Evolutionary conservation across 1,140 invertebrate species (phyloP).

Genomic region (Trichonephila clavata): DNA sequence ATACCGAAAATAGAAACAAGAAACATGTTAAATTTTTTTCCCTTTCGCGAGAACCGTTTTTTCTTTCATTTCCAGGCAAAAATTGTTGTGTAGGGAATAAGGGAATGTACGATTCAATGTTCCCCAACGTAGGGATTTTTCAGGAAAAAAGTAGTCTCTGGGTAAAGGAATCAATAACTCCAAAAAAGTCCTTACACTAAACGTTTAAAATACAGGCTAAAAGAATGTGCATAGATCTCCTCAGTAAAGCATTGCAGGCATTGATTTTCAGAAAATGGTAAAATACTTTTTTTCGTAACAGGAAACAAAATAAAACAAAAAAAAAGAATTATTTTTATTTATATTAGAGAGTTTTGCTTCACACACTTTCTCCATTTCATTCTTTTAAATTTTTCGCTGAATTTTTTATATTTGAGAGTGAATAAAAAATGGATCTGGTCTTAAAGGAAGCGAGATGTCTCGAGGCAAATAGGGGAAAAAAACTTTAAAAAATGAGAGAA

Average conservation of each 20-base stretch:
- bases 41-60: neutral
- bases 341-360: conserved; percentile 1
- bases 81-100: conserved; percentile 28
- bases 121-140: conserved; percentile 1
- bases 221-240: conserved; percentile 31
- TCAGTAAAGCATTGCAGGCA: conserved; percentile 23
- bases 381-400: neutral
- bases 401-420: conserved; percentile 19
- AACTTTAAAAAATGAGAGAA: neutral
- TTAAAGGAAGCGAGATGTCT: neutral
- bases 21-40: neutral
- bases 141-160: conserved; percentile 32
- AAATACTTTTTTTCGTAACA: neutral
- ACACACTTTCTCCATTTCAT: neutral
- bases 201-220: conserved; percentile 18
- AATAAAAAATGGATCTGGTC: conserved; percentile 19
- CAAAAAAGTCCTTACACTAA: conserved; percentile 38
- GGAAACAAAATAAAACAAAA: neutral
- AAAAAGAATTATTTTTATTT: conserved; percentile 4
- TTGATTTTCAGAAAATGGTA: conserved; percentile 14
- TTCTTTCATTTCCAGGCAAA: neutral
- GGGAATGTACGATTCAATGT: conserved; percentile 9
- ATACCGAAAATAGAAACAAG: conserved; percentile 12
- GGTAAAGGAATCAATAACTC: conserved; percentile 52
- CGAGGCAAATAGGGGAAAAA: neutral